Evolutionary conservation across 2,797 vertebrate genomes (phyloP).

Genomic region (Bufotes viridis): DNA sequence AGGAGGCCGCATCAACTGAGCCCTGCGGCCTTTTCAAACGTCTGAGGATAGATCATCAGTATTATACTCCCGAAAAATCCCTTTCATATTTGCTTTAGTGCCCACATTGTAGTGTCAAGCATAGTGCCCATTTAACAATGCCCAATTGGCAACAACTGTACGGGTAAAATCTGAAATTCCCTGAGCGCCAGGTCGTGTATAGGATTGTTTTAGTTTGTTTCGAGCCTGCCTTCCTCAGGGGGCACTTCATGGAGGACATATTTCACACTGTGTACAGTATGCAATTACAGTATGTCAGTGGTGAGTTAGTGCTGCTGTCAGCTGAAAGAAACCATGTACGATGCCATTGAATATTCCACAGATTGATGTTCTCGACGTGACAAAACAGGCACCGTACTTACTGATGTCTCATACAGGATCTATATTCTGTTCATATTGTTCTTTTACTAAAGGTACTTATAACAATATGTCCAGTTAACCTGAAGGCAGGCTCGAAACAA

Average conservation of each 20-base stretch:
- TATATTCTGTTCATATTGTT: no score
- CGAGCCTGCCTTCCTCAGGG: not conserved
- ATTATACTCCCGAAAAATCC: no score
- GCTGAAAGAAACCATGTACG: not conserved
- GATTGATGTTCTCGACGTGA: not conserved
- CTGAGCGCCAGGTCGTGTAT: not conserved
- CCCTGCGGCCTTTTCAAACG: no score
- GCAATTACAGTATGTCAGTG: conserved; percentile 18
- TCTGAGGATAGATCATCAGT: no score
- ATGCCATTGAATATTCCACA: not conserved
- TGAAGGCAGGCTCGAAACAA: not conserved
- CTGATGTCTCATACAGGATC: not conserved
- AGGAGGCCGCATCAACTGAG: no score
- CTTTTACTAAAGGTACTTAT: no score
- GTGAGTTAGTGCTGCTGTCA: conserved; percentile 28
- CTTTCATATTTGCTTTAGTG: no score
- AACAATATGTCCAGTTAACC: no score
- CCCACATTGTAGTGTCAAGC: not conserved
- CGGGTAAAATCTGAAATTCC: not conserved
- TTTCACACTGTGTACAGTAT: not conserved
- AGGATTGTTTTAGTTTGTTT: not conserved
- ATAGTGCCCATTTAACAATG: not conserved
- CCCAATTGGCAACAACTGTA: not conserved
- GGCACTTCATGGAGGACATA: not conserved
- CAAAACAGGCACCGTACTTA: not conserved